Evolutionary conservation across 2,888 invertebrate genomes (phyloP), one percentile per base, ranked within the genome.

Genomic region (Diarsia brunnea): DNA sequence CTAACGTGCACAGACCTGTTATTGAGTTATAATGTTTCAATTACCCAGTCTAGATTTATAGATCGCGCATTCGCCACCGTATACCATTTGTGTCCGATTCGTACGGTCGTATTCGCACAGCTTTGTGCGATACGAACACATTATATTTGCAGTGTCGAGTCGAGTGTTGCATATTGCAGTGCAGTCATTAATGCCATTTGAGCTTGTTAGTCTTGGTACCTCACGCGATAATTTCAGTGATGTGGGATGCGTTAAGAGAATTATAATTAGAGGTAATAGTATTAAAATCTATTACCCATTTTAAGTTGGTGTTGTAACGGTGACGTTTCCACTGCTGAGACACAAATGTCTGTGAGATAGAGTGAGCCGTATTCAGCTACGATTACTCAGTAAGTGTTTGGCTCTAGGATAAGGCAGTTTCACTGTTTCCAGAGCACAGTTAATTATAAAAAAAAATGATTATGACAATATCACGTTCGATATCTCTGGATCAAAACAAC

Each of bases 1-100:
- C 88, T 86, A 72, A n/a, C 61, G 55, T 58, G 65, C 65, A 63
- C 73, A 63, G 73, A 68, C 64, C 83, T 81, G 82, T 86, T 86
- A 86, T 88, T 81, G 84, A 88, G 86, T 86, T 87, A 80, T 84
- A 85, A 88, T 84, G 82, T 87, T 88, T 88, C 87, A 88, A 86
- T 87, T 84, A 86, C 81, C 78, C 75, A 65, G 70, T 74, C 76
- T 87, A 84, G 78, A 77, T 86, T 87, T 85, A 85, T 85, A 85
- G 78, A 80, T 74, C 73, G 73, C 43, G 73, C 68, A 72, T 68
- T 64, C 64, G 45, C 66, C n/a, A 63, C 65, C 47, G 55, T 68
- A 12, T 49, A 70, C 21, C 11, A 49, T 70, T 65, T 81, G 69
- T 71, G 45, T 81, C 31, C 73, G 65, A 69, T 63, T 60, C 65